Percentiles rank a stretch among this genome's conserved stretches.
phyloP scores from a whole-genome alignment of 2,888 invertebrate genomes.

The Campopleginae sp. region DNA sequence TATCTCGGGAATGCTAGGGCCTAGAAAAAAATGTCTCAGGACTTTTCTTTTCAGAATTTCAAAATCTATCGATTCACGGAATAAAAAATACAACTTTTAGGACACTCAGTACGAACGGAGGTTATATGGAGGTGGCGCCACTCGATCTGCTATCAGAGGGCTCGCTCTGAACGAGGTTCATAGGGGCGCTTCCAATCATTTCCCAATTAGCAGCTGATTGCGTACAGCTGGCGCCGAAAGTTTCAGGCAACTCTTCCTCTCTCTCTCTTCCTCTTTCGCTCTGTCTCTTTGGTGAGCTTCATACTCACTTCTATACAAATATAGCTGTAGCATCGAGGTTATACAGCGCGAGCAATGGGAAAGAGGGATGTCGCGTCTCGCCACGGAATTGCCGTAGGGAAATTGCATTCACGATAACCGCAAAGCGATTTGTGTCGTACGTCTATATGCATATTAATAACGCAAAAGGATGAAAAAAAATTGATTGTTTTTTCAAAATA shows the following conservation, averaged over 20 bases:
- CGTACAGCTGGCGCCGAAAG: slow-evolving; percentile 73
- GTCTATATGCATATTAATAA: slow-evolving; percentile 47
- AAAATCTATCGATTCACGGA: background rate
- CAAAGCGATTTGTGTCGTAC: slow-evolving; percentile 51
- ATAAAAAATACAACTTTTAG: background rate
- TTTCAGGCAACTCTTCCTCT: slow-evolving; percentile 54
- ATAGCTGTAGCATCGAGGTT: slow-evolving; percentile 8
- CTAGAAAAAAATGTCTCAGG: background rate
- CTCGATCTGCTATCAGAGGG: slow-evolving; percentile 66
- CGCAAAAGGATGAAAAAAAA: slow-evolving; percentile 28
- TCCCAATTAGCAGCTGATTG: slow-evolving; percentile 82
- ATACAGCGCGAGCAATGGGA: slow-evolving; percentile 4
- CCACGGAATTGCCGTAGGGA: slow-evolving; percentile 59
- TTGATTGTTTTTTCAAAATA: slow-evolving; percentile 29
- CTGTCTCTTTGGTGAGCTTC: slow-evolving; percentile 22
- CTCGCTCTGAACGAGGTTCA: slow-evolving; percentile 72
- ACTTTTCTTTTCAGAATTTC: background rate
- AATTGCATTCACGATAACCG: slow-evolving; percentile 64
- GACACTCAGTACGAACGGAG: slow-evolving; percentile 21
- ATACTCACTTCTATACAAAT: slow-evolving; percentile 9
- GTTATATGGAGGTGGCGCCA: slow-evolving; percentile 66
- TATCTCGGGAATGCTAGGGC: background rate
- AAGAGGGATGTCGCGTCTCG: slow-evolving; percentile 54
- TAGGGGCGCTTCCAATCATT: slow-evolving; percentile 80
- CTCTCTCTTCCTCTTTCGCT: background rate